Evolutionary conservation across 2,888 invertebrate species (phyloP).

Genomic region (Polydrusus cervinus): DNA sequence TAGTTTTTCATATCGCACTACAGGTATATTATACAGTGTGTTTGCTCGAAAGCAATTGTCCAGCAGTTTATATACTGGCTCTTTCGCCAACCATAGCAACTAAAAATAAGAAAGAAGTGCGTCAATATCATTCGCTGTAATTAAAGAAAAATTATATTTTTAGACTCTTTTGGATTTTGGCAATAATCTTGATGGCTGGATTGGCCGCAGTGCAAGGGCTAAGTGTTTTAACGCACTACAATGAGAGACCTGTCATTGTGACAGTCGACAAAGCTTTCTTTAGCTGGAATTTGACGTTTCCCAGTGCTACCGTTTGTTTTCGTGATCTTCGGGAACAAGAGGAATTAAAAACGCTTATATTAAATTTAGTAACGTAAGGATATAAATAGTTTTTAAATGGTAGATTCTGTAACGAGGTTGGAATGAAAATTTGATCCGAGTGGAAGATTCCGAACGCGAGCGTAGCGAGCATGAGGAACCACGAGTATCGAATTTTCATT

Average conservation of each 20-base stretch:
- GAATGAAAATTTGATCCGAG: too few relatives aligned
- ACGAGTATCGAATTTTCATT: too few relatives aligned
- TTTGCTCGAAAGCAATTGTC: too few relatives aligned
- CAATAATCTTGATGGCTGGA: slow-evolving; percentile 56
- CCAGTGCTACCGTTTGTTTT: slow-evolving; percentile 65
- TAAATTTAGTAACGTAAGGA: slow-evolving; percentile 31
- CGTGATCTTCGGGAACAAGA: slow-evolving; percentile 30
- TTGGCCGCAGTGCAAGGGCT: slow-evolving; percentile 58
- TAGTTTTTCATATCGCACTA: too few relatives aligned
- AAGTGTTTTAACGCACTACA: slow-evolving; percentile 61
- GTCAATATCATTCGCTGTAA: too few relatives aligned
- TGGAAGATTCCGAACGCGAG: too few relatives aligned
- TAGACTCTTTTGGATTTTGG: slow-evolving; percentile 62
- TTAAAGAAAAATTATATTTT: neutral
- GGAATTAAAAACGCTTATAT: slow-evolving; percentile 10
- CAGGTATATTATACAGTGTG: too few relatives aligned
- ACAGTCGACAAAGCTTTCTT: slow-evolving; percentile 62
- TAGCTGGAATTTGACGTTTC: slow-evolving; percentile 63
- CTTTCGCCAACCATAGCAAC: too few relatives aligned
- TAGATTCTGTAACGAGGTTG: too few relatives aligned
- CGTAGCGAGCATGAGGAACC: too few relatives aligned
- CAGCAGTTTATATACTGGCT: neutral
- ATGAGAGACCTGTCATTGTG: slow-evolving; percentile 63
- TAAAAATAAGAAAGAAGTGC: too few relatives aligned
- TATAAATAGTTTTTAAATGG: neutral